Evolutionary conservation across 1,140 invertebrate genomes (phyloP).

Genomic region (Microplitis mediator): DNA sequence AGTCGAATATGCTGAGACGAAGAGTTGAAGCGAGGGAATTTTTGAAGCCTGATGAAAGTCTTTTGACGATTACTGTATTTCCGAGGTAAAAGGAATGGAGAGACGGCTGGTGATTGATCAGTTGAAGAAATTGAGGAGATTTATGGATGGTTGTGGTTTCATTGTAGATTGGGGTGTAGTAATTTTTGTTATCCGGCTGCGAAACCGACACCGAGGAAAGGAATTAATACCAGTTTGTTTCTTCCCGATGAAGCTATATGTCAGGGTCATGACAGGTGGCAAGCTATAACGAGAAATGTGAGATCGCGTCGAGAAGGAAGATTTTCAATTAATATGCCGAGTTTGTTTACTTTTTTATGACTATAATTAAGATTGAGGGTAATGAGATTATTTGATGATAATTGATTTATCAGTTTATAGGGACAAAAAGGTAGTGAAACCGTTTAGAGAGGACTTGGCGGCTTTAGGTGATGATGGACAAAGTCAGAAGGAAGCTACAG

Average conservation of each 20-base stretch:
- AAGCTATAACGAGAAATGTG: conserved; percentile 94
- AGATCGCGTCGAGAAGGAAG: conserved; percentile 88
- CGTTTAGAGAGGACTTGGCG: conserved; percentile 77
- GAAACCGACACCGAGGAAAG: conserved; percentile 73
- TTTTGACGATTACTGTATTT: conserved; percentile 91
- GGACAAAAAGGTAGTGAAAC: conserved; percentile 79
- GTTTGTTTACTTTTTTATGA: conserved; percentile 63
- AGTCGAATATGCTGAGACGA: conserved; percentile 93
- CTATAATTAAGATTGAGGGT: neutral
- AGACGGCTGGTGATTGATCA: no score
- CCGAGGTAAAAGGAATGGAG: conserved; percentile 72
- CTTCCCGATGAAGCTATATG: conserved; percentile 96
- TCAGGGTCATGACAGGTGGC: conserved; percentile 92
- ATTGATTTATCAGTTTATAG: conserved; percentile 74
- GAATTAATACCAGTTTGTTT: conserved; percentile 86
- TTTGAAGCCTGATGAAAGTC: conserved; percentile 79
- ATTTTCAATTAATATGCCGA: conserved; percentile 94
- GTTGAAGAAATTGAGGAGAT: no score
- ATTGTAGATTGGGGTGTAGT: conserved; percentile 79
- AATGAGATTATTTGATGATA: neutral
- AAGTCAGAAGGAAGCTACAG: conserved; percentile 68
- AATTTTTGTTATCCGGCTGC: conserved; percentile 86
- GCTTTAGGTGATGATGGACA: conserved; percentile 73
- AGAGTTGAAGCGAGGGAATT: conserved; percentile 84
- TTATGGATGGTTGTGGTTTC: neutral